Percentiles rank a stretch among this genome's conserved stretches.
Conservation (phyloP, 2,113 vertebrate genomes). For the Arvicanthis niloticus region DNA sequence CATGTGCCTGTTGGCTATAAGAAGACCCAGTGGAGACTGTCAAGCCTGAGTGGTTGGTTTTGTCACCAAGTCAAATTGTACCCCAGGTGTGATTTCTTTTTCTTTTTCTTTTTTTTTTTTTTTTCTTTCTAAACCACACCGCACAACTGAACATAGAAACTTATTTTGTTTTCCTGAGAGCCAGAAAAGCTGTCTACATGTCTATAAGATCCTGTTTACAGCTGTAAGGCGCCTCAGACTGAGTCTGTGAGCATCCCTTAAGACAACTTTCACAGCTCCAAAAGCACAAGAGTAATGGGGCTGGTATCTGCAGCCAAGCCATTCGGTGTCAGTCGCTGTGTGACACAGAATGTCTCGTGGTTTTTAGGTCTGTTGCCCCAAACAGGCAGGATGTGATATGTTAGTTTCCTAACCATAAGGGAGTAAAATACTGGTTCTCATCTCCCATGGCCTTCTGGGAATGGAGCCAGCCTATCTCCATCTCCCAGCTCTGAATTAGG, state of each 20-base stretch:
- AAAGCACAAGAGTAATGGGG: conserved; percentile 4
- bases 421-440: conserved; percentile 74
- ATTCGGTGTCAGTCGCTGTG: not conserved
- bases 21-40: not conserved
- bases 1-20: not conserved
- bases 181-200: not conserved
- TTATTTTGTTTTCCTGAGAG: not conserved
- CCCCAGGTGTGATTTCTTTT: not conserved
- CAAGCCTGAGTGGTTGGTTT: not conserved
- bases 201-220: not conserved
- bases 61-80: not conserved
- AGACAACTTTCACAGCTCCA: not conserved
- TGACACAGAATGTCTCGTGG: conserved; percentile 35
- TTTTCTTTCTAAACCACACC: not conserved
- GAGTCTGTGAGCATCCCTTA: conserved; percentile 12
- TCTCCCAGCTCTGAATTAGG: not conserved
- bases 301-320: not conserved
- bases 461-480: conserved; percentile 21
- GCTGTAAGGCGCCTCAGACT: not conserved
- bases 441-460: conserved; percentile 71
- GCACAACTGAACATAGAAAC: not conserved
- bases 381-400: conserved; percentile 58
- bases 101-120: too few species aligned
- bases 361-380: conserved; percentile 57
- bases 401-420: conserved; percentile 36